Evolutionary conservation across 2,888 invertebrate species (phyloP).

Genomic region (Alentia gelatinosa): DNA sequence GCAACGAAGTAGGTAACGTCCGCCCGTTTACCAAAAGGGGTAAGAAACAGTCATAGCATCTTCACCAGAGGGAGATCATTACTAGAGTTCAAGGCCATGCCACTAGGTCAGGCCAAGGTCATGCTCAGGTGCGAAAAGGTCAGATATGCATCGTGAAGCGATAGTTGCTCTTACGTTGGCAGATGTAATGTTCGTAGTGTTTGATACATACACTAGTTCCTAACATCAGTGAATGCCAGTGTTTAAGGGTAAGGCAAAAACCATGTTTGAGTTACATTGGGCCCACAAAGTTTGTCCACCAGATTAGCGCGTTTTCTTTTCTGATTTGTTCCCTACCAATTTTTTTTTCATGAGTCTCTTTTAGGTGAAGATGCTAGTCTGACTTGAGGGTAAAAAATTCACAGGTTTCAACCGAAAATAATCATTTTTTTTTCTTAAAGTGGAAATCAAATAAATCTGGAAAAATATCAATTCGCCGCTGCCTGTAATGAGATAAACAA

Average conservation of each 20-base stretch:
- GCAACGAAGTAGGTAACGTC: background rate
- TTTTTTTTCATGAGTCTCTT: background rate
- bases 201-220: constrained; percentile 48
- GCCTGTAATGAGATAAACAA: background rate
- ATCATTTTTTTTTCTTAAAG: background rate
- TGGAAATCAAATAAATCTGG: background rate
- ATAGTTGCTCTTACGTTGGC: background rate
- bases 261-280: background rate
- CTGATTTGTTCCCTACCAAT: too few relatives aligned
- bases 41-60: background rate
- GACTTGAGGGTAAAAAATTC: background rate
- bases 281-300: background rate
- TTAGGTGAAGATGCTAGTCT: background rate
- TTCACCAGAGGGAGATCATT: background rate
- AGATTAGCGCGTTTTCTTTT: too few relatives aligned
- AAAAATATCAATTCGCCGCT: background rate
- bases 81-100: background rate
- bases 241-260: constrained; percentile 2
- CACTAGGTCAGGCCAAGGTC: background rate
- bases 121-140: background rate
- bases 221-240: constrained; percentile 40
- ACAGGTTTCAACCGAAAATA: background rate
- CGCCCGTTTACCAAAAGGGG: background rate
- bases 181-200: background rate
- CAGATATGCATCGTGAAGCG: background rate